Evolutionary conservation across 2,797 vertebrate genomes (phyloP), one percentile per base, ranked within the genome.

Genomic region (Tragopan temminckii): DNA sequence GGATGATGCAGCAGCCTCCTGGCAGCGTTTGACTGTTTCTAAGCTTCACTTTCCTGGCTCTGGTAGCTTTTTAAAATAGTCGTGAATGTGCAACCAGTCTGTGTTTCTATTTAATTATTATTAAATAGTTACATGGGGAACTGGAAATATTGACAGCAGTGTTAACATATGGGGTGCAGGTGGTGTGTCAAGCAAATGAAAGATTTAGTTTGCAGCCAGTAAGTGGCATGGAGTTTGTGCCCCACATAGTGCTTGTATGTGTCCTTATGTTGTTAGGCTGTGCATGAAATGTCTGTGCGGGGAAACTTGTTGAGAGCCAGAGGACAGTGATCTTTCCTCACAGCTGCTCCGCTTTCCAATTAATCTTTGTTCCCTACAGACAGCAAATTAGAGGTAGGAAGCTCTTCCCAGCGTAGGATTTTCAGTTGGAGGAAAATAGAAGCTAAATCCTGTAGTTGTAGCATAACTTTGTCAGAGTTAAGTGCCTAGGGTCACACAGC

Each of bases 91-190:
- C 74, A 90, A 61, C 74, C 94, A 93, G 93, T 52, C 95, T 96
- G 92, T 95, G 94, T 91, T 95, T 95, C 89, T 89, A 76, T 96
- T 96, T 96, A 93, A 92, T 95, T 95, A 89, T 97, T 95, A 97
- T 97, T 96, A 96, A 97, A 95, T 89, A 96, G 89, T 92, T 95
- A 88, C 90, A 94, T 18, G 76, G 82, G 76, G 76, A 96, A 83
- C 91, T 92, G 89, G 92, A 95, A 94, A 95, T 96, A 95, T 92
- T 95, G 95, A 95, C 92, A 95, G 82, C 87, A 92, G 93, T 57
- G 88, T 84, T 95, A 95, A 85, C 94, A 95, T 93, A 95, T 94
- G 95, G 89, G 94, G 67, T 84, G 85, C 95, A 96, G 94, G 96
- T 97, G 96, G 95, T 67, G 82, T 70, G 87, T 95, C 89, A 92